Percentiles rank a stretch among this genome's conserved stretches.
These are phyloP conservation scores for Neodon shergylaensis DNA, from an alignment of 2,113 vertebrate genomes.

Conservation along the genomic window DNA sequence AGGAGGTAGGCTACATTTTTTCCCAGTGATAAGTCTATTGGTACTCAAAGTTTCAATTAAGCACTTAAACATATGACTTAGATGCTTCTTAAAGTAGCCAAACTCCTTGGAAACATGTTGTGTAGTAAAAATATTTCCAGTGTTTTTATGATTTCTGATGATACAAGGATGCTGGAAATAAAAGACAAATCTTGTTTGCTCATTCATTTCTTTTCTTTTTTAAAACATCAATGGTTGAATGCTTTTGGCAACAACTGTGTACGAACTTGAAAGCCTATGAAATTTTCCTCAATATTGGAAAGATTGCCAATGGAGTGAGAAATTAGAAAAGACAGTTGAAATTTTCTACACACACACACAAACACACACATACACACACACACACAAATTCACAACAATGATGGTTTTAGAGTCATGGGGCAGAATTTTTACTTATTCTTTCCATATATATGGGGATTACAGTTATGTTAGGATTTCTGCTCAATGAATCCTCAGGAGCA, in stretches of 20 bases:
- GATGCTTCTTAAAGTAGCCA: slow-evolving; percentile 29
- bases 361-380: not conserved
- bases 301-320: slow-evolving; percentile 60
- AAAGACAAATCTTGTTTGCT: not conserved
- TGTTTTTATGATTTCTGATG: not conserved
- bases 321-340: slow-evolving; percentile 61
- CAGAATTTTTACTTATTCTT: not conserved
- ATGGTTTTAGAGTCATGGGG: not conserved
- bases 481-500: not conserved
- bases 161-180: not conserved
- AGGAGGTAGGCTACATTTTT: slow-evolving; percentile 20
- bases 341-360: not conserved
- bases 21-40: not conserved
- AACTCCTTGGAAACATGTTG: not conserved
- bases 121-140: not conserved
- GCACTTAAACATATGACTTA: slow-evolving; percentile 35
- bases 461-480: not conserved
- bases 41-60: slow-evolving; percentile 55
- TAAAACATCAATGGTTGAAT: slow-evolving; percentile 12
- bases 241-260: slow-evolving; percentile 25
- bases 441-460: not conserved
- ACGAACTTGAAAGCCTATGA: slow-evolving; percentile 58
- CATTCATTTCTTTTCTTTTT: not conserved
- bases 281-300: slow-evolving; percentile 48
- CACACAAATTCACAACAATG: not conserved